Base-by-base conservation (phyloP, 2,888 invertebrate genomes). In the Diogma glabrata region DNA sequence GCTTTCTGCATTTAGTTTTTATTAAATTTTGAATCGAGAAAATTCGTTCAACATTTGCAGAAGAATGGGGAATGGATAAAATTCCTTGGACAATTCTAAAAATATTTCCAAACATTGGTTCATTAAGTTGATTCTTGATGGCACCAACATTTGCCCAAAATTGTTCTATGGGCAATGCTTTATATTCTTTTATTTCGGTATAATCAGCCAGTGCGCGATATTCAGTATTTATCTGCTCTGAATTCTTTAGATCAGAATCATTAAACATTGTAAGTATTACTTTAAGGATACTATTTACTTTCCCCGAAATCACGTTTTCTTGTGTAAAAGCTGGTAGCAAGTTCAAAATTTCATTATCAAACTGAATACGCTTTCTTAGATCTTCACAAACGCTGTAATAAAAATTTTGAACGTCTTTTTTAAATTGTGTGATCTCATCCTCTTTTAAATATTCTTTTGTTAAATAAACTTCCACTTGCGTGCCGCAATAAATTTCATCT, bases 71-170 rank as follows among this genome's bases (percentile, higher is more conserved):
- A 24, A 53, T 51, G 9, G 51, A 52, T 33, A 54, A 49, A 14
- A 51, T 28, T 17, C 53, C 53, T 51, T 51, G 33, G n/a, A 20
- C 49, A 10, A 53, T 53, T 6, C 50, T 48, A 48, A 23, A 53
- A 10, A 53, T 49, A 33, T 53, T 49, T 28, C 14, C 14, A 23
- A 53, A 53, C 24, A 53, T 49, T n/a, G 10, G 19, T 30, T 51
- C 49, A 12, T 48, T 33, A 23, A 51, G 23, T 22, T 51, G 47
- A n/a, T 23, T 53, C 51, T 51, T 51, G 3, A 53, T 24, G 10
- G n/a, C 14, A 12, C 51, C 45, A n/a, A 53, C 46, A 36, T 51
- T 28, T 22, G 33, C n/a, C 53, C 53, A 53, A 51, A 53, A 53
- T 6, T 47, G 47, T 5, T 33, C 10, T 12, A 53, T 49, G 12